Evolutionary conservation across 2,888 invertebrate species (phyloP), one percentile per base, ranked within the genome.

Genomic region (Sthenelais limicola): DNA sequence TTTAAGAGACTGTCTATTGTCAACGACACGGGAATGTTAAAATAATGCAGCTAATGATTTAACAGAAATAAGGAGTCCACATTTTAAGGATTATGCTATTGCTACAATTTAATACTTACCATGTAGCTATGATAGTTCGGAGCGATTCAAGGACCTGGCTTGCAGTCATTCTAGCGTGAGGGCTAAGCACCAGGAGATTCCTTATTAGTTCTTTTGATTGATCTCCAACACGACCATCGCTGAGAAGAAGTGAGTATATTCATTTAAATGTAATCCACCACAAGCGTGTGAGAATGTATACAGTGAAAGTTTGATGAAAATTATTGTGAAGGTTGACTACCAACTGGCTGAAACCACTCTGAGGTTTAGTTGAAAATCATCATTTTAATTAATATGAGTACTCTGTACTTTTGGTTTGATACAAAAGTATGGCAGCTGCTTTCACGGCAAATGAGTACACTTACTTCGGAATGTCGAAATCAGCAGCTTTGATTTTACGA

Each of bases 161-260:
- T 9, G 93, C 93, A 3, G 92, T 90, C 79, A 92, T 87, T 80
- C 93, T 90, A 77, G 91, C 90, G 78, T 90, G 90, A 0, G 93
- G 92, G 85, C 93, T 92, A 80, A 93, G 90, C 12, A 92, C 91
- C 43, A 94, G 86, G 58, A 93, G 88, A 79, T 91, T 90, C 82
- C 91, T 90, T 75, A 94, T 93, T 43, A 94, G 87, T 75, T 90
- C 90, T 76, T 91, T 91, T 0, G 92, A 92, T 78, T 90, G 91
- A 76, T 92, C 91, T 0, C 91, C 91, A 4, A 92, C 90, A 74
- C 90, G 86, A 4, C 89, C 89, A 80, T 91, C 90, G 80, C 90
- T 91, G 81, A 30, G 84, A 81, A 74, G 7, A 15, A 5, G n/a
- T n/a, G n/a, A n/a, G n/a, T n/a, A n/a, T n/a, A n/a, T n/a, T n/a